A percentile compares a stretch with the other conserved stretches of the same genome.
Conservation (phyloP, 2,888 invertebrate genomes). For the Hylaea fasciaria region DNA sequence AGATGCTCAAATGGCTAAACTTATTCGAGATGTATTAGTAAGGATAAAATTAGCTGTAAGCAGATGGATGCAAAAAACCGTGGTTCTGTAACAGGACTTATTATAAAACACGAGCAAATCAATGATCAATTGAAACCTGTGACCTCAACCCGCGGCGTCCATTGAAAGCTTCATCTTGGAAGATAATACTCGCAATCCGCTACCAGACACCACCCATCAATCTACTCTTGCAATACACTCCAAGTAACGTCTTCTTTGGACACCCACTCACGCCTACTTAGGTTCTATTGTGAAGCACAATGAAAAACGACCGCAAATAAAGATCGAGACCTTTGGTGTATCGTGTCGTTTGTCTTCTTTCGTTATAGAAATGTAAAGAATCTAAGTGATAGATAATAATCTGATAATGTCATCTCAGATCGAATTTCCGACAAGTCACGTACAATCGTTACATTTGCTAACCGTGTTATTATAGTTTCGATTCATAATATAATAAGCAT, state of each 20-base stretch:
- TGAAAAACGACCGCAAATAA: constrained; percentile 12
- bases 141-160: constrained; percentile 13
- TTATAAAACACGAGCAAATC: constrained; percentile 7
- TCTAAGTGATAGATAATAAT: not conserved
- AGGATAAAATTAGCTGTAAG: not conserved
- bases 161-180: constrained; percentile 16
- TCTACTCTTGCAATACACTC: constrained; percentile 12
- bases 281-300: constrained; percentile 19
- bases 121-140: constrained; percentile 11
- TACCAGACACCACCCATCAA: constrained; percentile 18
- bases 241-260: constrained; percentile 25
- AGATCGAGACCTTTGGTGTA: constrained; percentile 12
- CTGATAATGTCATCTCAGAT: too few relatives aligned
- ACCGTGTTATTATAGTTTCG: constrained; percentile 1
- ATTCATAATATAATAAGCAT: constrained; percentile 4
- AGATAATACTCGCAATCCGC: constrained; percentile 10
- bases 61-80: too few relatives aligned
- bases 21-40: not conserved
- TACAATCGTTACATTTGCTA: not conserved
- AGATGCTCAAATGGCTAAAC: not conserved
- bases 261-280: constrained; percentile 25
- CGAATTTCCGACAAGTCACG: too few relatives aligned
- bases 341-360: not conserved
- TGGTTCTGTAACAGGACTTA: not conserved
- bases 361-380: not conserved